Conservation (phyloP, 2,888 invertebrate species). For the Thymelicus lineola region DNA sequence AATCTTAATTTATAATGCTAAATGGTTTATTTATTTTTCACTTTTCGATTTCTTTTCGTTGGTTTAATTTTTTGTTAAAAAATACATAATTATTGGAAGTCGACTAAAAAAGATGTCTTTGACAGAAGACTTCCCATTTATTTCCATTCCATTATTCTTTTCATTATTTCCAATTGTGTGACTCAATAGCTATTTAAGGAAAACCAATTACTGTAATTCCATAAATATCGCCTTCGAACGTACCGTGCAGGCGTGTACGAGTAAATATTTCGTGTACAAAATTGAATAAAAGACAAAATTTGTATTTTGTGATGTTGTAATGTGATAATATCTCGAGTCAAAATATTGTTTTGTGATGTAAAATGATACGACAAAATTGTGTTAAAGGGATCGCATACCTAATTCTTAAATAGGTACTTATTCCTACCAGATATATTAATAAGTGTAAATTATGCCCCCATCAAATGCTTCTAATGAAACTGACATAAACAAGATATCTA, state of each 20-base stretch:
- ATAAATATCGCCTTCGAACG: conserved; percentile 12
- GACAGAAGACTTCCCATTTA: conserved; percentile 9
- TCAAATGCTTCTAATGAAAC: no score
- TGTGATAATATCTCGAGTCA: background rate
- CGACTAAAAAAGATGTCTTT: background rate
- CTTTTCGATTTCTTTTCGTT: no score
- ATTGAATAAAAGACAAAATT: conserved; percentile 13
- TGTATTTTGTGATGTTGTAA: conserved; percentile 4
- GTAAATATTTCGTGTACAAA: background rate
- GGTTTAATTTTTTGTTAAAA: no score
- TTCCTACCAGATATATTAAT: no score
- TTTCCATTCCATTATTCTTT: no score
- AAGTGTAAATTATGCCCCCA: no score
- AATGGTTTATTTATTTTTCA: no score
- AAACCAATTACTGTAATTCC: conserved; percentile 32
- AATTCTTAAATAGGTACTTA: no score
- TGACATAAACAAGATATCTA: no score
- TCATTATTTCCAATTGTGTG: conserved; percentile 12
- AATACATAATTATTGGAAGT: no score
- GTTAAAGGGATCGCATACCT: background rate
- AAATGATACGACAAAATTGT: background rate
- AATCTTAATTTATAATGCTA: no score
- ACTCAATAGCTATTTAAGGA: conserved; percentile 17
- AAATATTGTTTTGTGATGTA: conserved; percentile 4
- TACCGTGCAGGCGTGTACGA: background rate